Percentiles rank a stretch among this genome's conserved stretches.
These are phyloP conservation scores for Cremastobaeus sp. DNA, from an alignment of 2,888 invertebrate genomes.

Conservation along the genomic window DNA sequence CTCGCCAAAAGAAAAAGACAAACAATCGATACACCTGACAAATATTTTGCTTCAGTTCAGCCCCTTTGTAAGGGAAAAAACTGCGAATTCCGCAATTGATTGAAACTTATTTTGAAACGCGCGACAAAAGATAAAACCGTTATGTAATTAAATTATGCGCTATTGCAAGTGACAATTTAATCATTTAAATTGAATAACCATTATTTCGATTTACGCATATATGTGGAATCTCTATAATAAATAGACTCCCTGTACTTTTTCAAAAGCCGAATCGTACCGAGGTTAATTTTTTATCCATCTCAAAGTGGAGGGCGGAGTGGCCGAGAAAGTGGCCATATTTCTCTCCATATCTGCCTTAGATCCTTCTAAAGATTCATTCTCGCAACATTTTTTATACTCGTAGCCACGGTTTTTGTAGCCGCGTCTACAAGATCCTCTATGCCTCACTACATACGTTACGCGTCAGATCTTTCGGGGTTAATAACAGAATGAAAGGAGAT, in stretches of 20 bases:
- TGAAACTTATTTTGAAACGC: no score
- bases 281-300: constrained; percentile 31
- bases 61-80: no score
- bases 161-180: no score
- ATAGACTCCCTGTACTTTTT: constrained; percentile 12
- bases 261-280: constrained; percentile 3
- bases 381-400: constrained; percentile 30
- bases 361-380: constrained; percentile 48
- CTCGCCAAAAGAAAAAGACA: no score
- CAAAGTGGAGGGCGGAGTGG: constrained; percentile 24
- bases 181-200: no score
- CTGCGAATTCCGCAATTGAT: no score
- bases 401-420: constrained; percentile 21
- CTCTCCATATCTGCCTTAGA: constrained; percentile 40
- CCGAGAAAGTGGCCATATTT: constrained; percentile 38
- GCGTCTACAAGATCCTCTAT: constrained; percentile 31
- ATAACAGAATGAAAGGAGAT: constrained; percentile 2
- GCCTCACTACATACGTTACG: background rate
- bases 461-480: background rate
- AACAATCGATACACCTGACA: no score
- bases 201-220: no score
- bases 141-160: no score
- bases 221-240: no score
- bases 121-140: no score
- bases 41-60: no score